These are phyloP conservation scores for Acleris holmiana DNA, from an alignment of 2,888 invertebrate genomes.

Conservation along the genomic window DNA sequence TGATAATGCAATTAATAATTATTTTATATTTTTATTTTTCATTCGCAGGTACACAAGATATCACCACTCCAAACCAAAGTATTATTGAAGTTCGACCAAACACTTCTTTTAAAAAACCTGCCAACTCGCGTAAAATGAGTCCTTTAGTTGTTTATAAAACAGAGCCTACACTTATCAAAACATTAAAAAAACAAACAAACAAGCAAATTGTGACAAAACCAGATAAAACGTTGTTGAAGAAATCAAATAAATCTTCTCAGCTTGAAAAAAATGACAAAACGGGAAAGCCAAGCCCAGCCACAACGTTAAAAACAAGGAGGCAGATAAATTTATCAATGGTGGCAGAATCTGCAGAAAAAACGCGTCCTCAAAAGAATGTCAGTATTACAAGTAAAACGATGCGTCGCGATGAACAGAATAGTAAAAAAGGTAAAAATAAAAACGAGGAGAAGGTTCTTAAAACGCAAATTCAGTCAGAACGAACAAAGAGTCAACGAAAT, in stretches of 20 bases:
- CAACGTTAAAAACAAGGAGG: conserved; percentile 9
- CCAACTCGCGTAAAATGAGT: not conserved
- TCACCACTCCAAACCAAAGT: conserved; percentile 4
- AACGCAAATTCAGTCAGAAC: not conserved
- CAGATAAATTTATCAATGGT: conserved; percentile 7
- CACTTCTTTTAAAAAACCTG: not conserved
- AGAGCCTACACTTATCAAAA: not conserved
- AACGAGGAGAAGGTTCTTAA: conserved; percentile 3
- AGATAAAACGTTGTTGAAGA: conserved; percentile 1
- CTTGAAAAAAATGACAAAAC: not conserved
- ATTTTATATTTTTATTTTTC: not conserved
- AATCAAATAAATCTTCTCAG: not conserved
- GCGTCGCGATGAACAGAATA: not conserved
- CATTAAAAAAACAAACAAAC: conserved; percentile 7
- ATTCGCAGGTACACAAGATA: conserved; percentile 18
- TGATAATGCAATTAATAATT: not conserved
- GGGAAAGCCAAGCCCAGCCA: conserved; percentile 6
- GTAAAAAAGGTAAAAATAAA: conserved; percentile 2
- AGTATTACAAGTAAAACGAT: not conserved
- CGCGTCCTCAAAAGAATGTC: not conserved
- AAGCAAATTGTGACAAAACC: not conserved
- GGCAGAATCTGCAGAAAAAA: conserved; percentile 8
- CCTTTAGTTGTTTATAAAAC: conserved; percentile 13
- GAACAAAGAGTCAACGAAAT: not conserved
- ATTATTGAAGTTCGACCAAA: conserved; percentile 2